Percentiles rank a stretch among this genome's conserved stretches.
These are phyloP conservation scores for Nephila pilipes DNA, from an alignment of 1,140 invertebrate species.

Conservation along the genomic window DNA sequence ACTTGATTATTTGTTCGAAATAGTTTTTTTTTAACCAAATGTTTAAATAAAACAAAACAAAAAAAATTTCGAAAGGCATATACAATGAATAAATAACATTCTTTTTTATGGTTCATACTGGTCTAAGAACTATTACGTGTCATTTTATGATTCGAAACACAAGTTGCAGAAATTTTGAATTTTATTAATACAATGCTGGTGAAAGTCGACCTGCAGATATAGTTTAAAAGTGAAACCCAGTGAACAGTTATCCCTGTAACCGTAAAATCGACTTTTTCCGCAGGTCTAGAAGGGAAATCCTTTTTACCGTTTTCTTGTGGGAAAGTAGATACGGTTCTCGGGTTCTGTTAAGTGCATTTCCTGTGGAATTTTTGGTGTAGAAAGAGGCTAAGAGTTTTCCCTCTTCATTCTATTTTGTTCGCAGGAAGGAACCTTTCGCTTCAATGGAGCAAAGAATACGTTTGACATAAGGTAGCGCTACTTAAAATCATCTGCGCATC, in stretches of 20 bases:
- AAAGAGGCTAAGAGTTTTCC: not conserved
- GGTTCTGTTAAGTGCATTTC: not conserved
- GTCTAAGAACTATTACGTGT: no score
- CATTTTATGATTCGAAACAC: no score
- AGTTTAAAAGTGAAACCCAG: not conserved
- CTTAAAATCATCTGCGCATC: not conserved
- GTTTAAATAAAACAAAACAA: no score
- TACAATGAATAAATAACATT: no score
- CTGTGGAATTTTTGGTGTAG: not conserved
- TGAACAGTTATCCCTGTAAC: not conserved
- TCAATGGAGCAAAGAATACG: slow-evolving; percentile 25
- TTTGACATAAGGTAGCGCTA: not conserved
- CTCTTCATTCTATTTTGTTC: not conserved
- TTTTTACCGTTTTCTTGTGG: slow-evolving; percentile 22
- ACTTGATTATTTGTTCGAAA: no score
- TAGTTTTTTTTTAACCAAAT: no score
- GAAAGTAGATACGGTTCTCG: not conserved
- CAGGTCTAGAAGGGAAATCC: not conserved
- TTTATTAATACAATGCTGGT: not conserved
- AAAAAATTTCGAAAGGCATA: no score
- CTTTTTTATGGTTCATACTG: no score
- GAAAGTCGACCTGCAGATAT: not conserved
- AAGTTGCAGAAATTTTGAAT: no score
- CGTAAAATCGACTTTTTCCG: slow-evolving; percentile 7
- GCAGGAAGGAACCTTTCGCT: not conserved